Evolutionary conservation across 2,113 vertebrate species (phyloP).

Genomic region (Onychorhynchus coronatus): DNA sequence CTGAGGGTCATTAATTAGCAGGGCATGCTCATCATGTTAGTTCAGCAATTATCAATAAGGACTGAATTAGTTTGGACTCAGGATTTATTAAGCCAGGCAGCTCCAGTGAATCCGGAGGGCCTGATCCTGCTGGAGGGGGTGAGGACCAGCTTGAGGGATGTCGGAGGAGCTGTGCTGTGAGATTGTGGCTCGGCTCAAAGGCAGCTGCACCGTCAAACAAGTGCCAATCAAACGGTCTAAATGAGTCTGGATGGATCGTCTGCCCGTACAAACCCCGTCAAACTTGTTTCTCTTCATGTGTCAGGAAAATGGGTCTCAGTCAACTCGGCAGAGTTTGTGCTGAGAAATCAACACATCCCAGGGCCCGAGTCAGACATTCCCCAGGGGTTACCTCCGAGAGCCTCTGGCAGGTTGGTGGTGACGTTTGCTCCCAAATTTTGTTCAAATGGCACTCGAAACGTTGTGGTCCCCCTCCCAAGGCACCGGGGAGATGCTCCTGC

Average conservation of each 20-base stretch:
- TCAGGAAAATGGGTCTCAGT: not conserved
- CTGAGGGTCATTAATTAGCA: not conserved
- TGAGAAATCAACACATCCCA: not conserved
- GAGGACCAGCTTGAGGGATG: not conserved
- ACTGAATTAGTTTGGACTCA: accelerated
- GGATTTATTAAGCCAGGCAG: not conserved
- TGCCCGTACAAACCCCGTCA: constrained; percentile 2
- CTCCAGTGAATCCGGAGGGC: not conserved
- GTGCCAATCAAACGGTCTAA: constrained; percentile 25
- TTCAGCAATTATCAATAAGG: accelerated
- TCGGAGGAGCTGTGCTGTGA: not conserved
- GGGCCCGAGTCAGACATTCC: not conserved
- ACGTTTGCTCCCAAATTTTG: accelerated
- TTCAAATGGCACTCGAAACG: not conserved
- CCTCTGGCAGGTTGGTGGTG: not conserved
- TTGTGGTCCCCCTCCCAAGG: accelerated
- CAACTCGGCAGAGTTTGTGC: not conserved
- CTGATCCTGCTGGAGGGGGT: not conserved
- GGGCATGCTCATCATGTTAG: not conserved
- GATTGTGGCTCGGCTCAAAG: not conserved
- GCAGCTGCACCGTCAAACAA: not conserved
- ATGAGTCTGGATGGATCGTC: constrained; percentile 9
- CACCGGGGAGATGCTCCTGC: not conserved
- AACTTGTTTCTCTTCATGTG: not conserved
- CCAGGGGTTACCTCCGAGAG: not conserved